Percentiles rank a stretch among this genome's conserved stretches.
phyloP scores from a whole-genome alignment of 2,113 vertebrate genomes.

The Ceyx margarethae region DNA sequence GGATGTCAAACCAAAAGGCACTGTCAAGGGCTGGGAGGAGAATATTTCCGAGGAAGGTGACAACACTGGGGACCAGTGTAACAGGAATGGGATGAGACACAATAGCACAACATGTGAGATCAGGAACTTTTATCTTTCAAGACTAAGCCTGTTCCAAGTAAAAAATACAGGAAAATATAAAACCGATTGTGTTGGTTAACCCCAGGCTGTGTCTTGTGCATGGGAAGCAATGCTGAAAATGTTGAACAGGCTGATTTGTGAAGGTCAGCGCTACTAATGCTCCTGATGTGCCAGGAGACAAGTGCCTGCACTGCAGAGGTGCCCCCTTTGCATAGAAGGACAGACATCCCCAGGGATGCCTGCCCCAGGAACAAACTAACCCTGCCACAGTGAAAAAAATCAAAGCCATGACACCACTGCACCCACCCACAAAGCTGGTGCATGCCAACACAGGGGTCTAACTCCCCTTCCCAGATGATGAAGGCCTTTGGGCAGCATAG shows the following conservation, averaged over 20 bases:
- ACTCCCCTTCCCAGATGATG: not conserved
- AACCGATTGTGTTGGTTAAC: not conserved
- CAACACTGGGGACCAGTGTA: fast-evolving
- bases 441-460: not conserved
- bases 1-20: not conserved
- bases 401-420: not conserved
- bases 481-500: not conserved
- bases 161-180: not conserved
- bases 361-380: not conserved
- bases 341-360: too few species aligned
- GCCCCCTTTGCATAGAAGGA: fast-evolving
- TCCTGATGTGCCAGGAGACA: not conserved
- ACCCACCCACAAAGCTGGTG: not conserved
- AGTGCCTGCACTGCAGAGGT: not conserved
- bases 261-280: not conserved
- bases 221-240: not conserved
- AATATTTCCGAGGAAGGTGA: not conserved
- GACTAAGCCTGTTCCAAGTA: not conserved
- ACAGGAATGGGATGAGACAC: not conserved
- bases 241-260: not conserved
- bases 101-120: fast-evolving
- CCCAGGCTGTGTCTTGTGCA: not conserved
- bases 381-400: not conserved
- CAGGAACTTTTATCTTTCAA: not conserved
- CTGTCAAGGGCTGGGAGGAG: not conserved